phyloP scores from a whole-genome alignment of 2,888 invertebrate genomes.

The Spisula subtruncata region DNA sequence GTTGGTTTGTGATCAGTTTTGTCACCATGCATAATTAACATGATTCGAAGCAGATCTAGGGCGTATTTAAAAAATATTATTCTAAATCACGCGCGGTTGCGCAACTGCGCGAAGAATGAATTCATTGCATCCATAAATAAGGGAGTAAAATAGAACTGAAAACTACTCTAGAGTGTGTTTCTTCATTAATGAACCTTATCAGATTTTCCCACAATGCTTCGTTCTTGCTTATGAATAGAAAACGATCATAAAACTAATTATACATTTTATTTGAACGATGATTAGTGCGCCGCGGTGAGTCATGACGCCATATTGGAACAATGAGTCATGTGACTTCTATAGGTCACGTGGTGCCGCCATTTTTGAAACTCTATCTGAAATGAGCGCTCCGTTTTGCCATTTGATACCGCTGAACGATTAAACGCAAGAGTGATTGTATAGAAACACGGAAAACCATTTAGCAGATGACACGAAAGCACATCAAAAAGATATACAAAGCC shows the following conservation, averaged over 20 bases:
- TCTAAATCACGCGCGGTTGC: neutral
- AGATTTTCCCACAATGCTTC: slow-evolving; percentile 27
- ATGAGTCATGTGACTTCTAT: slow-evolving; percentile 48
- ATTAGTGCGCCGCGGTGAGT: slow-evolving; percentile 39
- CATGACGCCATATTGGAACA: slow-evolving; percentile 49
- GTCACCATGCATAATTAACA: slow-evolving; percentile 13
- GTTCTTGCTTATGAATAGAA: slow-evolving; percentile 43
- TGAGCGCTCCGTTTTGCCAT: slow-evolving; percentile 1
- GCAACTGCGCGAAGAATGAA: neutral
- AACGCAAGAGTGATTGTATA: slow-evolving; percentile 33
- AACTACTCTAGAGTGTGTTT: slow-evolving; percentile 15
- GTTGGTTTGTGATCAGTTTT: neutral
- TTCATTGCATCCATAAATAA: slow-evolving; percentile 28
- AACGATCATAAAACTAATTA: slow-evolving; percentile 32
- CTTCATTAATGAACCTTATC: slow-evolving; percentile 44
- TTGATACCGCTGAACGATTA: slow-evolving; percentile 39
- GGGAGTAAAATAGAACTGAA: slow-evolving; percentile 16
- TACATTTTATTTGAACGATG: slow-evolving; percentile 42
- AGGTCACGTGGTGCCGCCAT: slow-evolving; percentile 37
- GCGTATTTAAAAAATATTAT: slow-evolving; percentile 20
- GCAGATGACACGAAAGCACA: slow-evolving; percentile 35
- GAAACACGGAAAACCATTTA: slow-evolving; percentile 25
- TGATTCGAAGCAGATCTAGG: neutral
- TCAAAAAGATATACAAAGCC: slow-evolving; percentile 29
- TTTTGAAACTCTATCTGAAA: slow-evolving; percentile 12